A percentile compares a stretch with the other conserved stretches of the same genome.
Conservation (phyloP, 1,140 invertebrate species). For the Pseudomyrmex dendroicus region DNA sequence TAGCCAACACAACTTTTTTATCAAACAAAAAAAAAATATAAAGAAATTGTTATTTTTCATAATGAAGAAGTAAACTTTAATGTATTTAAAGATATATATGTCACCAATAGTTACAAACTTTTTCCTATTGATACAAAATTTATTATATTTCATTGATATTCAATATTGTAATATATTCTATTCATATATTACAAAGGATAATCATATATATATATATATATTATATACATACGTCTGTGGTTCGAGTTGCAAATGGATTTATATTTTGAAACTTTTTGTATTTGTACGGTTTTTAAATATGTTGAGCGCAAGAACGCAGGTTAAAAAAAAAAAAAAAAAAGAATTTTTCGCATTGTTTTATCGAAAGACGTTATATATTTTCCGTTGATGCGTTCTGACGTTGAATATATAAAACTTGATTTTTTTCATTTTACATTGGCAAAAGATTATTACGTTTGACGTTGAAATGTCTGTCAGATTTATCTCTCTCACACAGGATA, state of each 20-base stretch:
- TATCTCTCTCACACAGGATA: constrained; percentile 28
- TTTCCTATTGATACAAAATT: constrained; percentile 81
- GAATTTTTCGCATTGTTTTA: constrained; percentile 33
- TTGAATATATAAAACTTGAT: no score
- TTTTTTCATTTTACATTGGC: not conserved
- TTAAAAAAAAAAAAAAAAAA: not conserved
- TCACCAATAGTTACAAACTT: constrained; percentile 82
- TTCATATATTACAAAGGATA: constrained; percentile 46
- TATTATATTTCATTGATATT: constrained; percentile 76
- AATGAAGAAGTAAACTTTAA: constrained; percentile 81
- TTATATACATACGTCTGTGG: not conserved
- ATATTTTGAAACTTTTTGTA: constrained; percentile 31
- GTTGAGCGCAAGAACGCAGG: constrained; percentile 7
- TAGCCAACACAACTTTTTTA: constrained; percentile 84
- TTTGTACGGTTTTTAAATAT: constrained; percentile 27
- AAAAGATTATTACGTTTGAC: constrained; percentile 2
- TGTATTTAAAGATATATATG: constrained; percentile 80
- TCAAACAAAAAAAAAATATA: constrained; percentile 80
- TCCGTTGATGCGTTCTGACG: no score
- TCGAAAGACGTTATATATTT: no score
- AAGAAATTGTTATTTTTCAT: constrained; percentile 86
- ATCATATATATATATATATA: constrained; percentile 14
- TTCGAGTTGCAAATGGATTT: constrained; percentile 34
- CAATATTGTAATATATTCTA: constrained; percentile 70
- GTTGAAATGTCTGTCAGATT: constrained; percentile 9